Percentiles rank a stretch among this genome's conserved stretches.
These are phyloP conservation scores for Trachythela sp. DNA, from an alignment of 64 coral and sea anemone genomes.

Conservation along the genomic window DNA sequence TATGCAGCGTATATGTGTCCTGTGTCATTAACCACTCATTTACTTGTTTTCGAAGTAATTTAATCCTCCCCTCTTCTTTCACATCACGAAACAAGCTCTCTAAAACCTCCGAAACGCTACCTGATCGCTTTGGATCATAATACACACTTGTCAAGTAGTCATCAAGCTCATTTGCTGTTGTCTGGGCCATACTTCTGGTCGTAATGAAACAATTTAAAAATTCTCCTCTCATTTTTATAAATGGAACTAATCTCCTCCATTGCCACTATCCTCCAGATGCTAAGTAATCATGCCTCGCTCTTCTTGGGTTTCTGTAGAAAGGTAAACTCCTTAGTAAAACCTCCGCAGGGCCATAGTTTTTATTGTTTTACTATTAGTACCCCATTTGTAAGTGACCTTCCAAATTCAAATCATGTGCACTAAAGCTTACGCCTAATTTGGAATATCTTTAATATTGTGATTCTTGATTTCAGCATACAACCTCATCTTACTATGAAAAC, in stretches of 20 bases:
- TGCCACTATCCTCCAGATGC: not conserved
- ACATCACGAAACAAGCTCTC: not conserved
- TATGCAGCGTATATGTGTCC: not conserved
- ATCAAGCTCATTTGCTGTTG: constrained; percentile 20
- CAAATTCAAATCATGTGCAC: constrained; percentile 14
- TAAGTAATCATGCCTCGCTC: not conserved
- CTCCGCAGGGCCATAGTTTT: not conserved
- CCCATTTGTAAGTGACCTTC: constrained; percentile 31
- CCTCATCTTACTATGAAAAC: not conserved
- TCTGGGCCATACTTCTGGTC: not conserved
- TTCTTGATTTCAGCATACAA: not conserved
- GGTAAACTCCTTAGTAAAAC: not conserved
- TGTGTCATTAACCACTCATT: not conserved
- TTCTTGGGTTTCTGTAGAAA: constrained; percentile 1
- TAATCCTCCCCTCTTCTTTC: not conserved
- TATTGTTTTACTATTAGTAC: not conserved
- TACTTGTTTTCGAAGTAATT: not conserved
- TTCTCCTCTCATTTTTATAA: not conserved
- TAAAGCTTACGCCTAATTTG: constrained; percentile 29
- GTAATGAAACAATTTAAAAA: constrained; percentile 25
- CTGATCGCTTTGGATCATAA: not conserved
- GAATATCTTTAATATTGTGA: constrained; percentile 25
- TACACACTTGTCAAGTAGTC: constrained; percentile 26
- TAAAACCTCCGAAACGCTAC: not conserved
- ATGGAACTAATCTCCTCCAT: not conserved